phyloP scores from a whole-genome alignment of 2,888 invertebrate species.

The Epinotia demarniana region DNA sequence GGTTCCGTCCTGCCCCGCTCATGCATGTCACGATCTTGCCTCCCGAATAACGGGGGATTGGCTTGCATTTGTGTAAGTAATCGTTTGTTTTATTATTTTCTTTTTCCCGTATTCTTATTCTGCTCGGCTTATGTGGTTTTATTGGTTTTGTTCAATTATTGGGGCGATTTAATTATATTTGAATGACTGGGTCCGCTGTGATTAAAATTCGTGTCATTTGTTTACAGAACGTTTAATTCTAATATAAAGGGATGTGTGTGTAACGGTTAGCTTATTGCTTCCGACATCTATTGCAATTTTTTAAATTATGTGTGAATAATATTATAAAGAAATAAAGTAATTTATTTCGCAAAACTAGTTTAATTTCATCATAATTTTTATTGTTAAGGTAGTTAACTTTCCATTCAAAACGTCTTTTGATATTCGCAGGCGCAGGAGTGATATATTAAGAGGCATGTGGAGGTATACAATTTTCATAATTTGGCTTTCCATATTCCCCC shows the following conservation, averaged over 20 bases:
- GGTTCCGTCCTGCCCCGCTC: conserved; percentile 52
- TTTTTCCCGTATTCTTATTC: conserved; percentile 52
- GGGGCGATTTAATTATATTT: conserved; percentile 41
- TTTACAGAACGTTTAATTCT: conserved; percentile 16
- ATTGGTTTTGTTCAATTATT: conserved; percentile 46
- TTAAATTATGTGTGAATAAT: no score
- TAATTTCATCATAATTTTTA: no score
- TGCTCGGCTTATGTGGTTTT: conserved; percentile 32
- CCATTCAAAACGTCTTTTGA: no score
- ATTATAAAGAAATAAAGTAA: no score
- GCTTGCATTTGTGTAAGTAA: conserved; percentile 66
- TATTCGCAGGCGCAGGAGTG: no score
- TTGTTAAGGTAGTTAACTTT: no score
- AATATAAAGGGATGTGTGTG: conserved; percentile 2
- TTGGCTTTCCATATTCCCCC: no score
- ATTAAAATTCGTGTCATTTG: conserved; percentile 20
- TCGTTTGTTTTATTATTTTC: conserved; percentile 69
- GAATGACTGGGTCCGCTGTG: conserved; percentile 4
- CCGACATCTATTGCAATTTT: no score
- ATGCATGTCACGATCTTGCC: conserved; percentile 71
- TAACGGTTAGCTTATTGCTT: not conserved
- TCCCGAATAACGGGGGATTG: conserved; percentile 61
- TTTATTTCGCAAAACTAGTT: no score
- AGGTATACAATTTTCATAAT: no score
- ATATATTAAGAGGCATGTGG: no score